phyloP scores from a whole-genome alignment of 2,797 vertebrate genomes.

The Taeniopygia guttata region DNA sequence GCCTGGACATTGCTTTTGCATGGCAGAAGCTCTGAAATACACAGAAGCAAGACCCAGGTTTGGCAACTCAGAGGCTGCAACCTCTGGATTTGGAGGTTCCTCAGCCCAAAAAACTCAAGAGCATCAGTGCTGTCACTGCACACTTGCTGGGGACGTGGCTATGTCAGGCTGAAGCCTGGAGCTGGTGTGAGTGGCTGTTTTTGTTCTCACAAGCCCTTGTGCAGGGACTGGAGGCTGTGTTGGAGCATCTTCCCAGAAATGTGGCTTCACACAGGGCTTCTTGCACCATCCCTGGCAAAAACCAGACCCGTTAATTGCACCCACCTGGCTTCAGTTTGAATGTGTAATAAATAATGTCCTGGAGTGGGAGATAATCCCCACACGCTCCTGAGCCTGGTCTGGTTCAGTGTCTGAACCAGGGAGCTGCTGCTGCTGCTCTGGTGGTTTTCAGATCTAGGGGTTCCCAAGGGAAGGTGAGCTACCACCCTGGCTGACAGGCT shows the following conservation, averaged over 20 bases:
- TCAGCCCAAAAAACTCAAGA: neutral
- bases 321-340: neutral
- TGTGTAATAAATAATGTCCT: neutral
- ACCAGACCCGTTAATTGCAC: neutral
- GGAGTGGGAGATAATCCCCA: neutral
- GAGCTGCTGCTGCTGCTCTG: neutral
- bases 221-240: neutral
- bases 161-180: fast-evolving
- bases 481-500: fast-evolving
- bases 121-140: fast-evolving
- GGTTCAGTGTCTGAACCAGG: neutral
- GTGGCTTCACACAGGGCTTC: neutral
- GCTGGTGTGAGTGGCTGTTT: neutral
- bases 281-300: neutral
- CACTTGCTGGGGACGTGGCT: fast-evolving
- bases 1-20: neutral
- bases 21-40: neutral
- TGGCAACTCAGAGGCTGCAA: neutral
- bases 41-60: neutral
- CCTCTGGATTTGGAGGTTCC: neutral
- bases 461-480: neutral
- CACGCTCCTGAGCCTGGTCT: neutral
- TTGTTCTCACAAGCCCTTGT: neutral
- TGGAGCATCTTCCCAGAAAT: neutral
- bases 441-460: neutral